phyloP scores from a whole-genome alignment of 2,888 invertebrate genomes.

The Hololepta plana region DNA sequence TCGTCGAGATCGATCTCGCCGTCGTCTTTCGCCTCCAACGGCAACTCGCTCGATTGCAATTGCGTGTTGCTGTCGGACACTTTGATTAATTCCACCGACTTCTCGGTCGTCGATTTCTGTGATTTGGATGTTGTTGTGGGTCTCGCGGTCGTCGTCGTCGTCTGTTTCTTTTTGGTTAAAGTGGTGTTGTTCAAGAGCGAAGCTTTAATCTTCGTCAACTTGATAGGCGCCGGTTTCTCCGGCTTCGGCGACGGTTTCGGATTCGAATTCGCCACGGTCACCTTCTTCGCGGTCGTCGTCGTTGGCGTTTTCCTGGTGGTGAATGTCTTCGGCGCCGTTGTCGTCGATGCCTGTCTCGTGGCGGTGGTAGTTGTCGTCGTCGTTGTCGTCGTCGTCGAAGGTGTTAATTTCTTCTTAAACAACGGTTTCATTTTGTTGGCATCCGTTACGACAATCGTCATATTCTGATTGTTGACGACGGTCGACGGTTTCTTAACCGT shows the following conservation, averaged over 20 bases:
- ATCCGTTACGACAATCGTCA: slow-evolving; percentile 11
- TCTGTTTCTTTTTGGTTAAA: slow-evolving; percentile 22
- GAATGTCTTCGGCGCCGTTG: too few relatives aligned
- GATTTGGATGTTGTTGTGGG: slow-evolving; percentile 9
- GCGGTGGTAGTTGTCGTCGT: too few relatives aligned
- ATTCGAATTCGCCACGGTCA: slow-evolving; percentile 27
- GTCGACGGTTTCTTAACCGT: slow-evolving; percentile 14
- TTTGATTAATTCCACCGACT: slow-evolving; percentile 1
- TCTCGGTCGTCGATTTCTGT: slow-evolving; percentile 2
- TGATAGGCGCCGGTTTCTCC: slow-evolving; percentile 12
- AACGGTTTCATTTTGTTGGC: slow-evolving; percentile 7
- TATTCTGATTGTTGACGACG: slow-evolving; percentile 10
- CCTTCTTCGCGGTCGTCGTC: slow-evolving; percentile 19
- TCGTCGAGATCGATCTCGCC: neutral
- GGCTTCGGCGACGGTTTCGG: slow-evolving; percentile 6
- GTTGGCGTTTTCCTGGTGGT: slow-evolving; percentile 10
- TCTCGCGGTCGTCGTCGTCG: slow-evolving; percentile 12
- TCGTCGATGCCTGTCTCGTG: too few relatives aligned
- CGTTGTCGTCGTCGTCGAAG: too few relatives aligned
- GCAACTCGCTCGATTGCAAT: slow-evolving; percentile 3
- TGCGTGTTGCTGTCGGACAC: slow-evolving; percentile 5
- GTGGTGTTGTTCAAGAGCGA: slow-evolving; percentile 36
- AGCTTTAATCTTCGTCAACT: slow-evolving; percentile 40
- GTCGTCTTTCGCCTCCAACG: neutral
- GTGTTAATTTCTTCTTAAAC: too few relatives aligned